Evolutionary conservation across 2,113 vertebrate genomes (phyloP), one percentile per base, ranked within the genome.

Genomic region (Lutjanus erythropterus): DNA sequence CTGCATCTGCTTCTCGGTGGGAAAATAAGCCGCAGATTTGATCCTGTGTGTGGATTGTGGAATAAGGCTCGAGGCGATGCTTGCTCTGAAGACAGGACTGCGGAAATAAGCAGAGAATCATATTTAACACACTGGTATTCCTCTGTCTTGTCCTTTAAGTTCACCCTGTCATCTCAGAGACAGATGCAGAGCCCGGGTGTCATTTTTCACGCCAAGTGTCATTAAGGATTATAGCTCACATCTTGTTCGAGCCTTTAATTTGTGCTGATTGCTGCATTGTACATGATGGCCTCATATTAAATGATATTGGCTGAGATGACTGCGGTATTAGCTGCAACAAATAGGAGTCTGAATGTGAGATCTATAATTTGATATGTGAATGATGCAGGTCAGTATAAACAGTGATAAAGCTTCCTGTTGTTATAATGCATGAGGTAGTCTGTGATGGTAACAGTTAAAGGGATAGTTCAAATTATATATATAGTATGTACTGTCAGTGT

Each of bases 21-120:
- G 84, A 85, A 78, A 78, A 71, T 35, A 56, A 78, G 52, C 65
- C 83, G 18, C 81, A 81, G 47, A 85, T 84, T 77, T 78, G 73
- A 73, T 82, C 37, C 61, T 85, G 81, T 59, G 33, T 80, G 84
- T 86, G 81, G 89, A 91, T 33, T 80, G 84, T 86, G 81, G 89
- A 91, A 91, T 77, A 88, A 93, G 73, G 83, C 91, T 86, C 31
- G 74, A 87, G 89, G 91, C 85, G 25, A 85, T 80, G 73, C 37
- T 77, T 12, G 60, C 88, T 86, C 81, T 79, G 60, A 80, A 86
- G 61, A 81, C 70, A 78, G 77, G 46, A 47, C 75, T 81, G 59
- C 67, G 67, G 83, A 92, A 91, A 87, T 72, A 80, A 83, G 44
- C 21, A 7, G 47, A 65, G 62, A 60, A 82, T 84, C 67, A 61